A percentile compares a stretch with the other conserved stretches of the same genome.
Conservation (phyloP, 1,140 invertebrate genomes). For the Drosophila cardini region DNA sequence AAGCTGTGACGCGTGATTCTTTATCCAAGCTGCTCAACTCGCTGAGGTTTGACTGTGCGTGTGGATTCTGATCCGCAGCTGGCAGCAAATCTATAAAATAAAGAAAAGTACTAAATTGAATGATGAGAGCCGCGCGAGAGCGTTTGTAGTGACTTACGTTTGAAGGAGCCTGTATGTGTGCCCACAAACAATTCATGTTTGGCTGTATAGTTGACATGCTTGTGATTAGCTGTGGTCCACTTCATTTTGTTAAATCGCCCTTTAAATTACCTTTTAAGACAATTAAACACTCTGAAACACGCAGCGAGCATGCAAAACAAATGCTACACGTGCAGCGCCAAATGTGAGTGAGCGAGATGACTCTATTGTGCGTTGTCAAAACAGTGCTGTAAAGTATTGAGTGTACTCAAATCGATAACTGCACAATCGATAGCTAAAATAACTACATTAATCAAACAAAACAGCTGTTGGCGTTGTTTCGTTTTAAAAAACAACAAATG, state of each 20-base stretch:
- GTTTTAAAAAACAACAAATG: background rate
- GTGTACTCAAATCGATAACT: background rate
- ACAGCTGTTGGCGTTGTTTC: conserved; percentile 20
- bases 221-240: conserved; percentile 81
- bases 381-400: background rate
- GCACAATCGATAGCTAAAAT: background rate
- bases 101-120: background rate
- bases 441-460: background rate
- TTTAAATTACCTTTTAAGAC: conserved; percentile 4
- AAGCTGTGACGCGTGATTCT: conserved; percentile 87
- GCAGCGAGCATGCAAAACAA: conserved; percentile 48
- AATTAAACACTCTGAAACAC: conserved; percentile 35
- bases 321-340: conserved; percentile 65
- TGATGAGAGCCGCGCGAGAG: background rate
- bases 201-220: conserved; percentile 71
- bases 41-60: conserved; percentile 84
- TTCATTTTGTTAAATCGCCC: conserved; percentile 62
- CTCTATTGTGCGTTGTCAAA: background rate
- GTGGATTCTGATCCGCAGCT: conserved; percentile 63
- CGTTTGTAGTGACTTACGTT: conserved; percentile 60
- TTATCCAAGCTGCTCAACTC: conserved; percentile 85
- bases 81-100: conserved; percentile 62
- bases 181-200: conserved; percentile 82
- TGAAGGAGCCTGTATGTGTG: conserved; percentile 83
- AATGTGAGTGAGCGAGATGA: conserved; percentile 36